These are phyloP conservation scores for Drymonia ruficornis DNA, from an alignment of 2,888 invertebrate genomes.

Conservation along the genomic window DNA sequence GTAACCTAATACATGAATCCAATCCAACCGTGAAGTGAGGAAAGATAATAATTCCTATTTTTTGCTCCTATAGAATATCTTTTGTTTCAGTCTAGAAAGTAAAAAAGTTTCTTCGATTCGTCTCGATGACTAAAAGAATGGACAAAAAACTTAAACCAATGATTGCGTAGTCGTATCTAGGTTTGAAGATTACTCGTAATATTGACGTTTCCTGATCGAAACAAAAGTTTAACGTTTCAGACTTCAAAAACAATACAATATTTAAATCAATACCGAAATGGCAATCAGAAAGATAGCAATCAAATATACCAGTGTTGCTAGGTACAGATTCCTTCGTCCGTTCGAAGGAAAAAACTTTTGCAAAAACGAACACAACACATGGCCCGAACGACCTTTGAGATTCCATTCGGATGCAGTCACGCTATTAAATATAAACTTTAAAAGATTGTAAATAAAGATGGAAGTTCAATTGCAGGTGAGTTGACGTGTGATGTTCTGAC, in stretches of 20 bases:
- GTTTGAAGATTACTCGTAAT: conserved; percentile 23
- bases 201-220: conserved; percentile 19
- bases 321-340: conserved; percentile 54
- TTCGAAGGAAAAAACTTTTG: conserved; percentile 59
- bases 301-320: conserved; percentile 37
- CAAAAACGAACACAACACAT: conserved; percentile 75
- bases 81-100: conserved; percentile 26
- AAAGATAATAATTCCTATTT: conserved; percentile 18
- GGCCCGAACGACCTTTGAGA: conserved; percentile 76
- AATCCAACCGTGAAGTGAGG: conserved; percentile 38
- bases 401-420: conserved; percentile 48
- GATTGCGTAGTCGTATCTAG: conserved; percentile 14
- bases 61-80: conserved; percentile 17
- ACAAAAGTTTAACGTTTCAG: conserved; percentile 11
- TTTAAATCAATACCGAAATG: conserved; percentile 33
- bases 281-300: conserved; percentile 37
- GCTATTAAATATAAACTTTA: conserved; percentile 36
- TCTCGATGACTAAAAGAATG: conserved; percentile 28
- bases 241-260: conserved; percentile 30
- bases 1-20: conserved; percentile 34
- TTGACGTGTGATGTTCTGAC: conserved; percentile 48
- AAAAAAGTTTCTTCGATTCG: conserved; percentile 22
- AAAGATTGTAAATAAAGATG: conserved; percentile 36
- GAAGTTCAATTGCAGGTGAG: conserved; percentile 19
- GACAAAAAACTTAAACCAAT: conserved; percentile 14